Conservation (phyloP, 2,113 vertebrate species). For the Sclerurus mexicanus region DNA sequence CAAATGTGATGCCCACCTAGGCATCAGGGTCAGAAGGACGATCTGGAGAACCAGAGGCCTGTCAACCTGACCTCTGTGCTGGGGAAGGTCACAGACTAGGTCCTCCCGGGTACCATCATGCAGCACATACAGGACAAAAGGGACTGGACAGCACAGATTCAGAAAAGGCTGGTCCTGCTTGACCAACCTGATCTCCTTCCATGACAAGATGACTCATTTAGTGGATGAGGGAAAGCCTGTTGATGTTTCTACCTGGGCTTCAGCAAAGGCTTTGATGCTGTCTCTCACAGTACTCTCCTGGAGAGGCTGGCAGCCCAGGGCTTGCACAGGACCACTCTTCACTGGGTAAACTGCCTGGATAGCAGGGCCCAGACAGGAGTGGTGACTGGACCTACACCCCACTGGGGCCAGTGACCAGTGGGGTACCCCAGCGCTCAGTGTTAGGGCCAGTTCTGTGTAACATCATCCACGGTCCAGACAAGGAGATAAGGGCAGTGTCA, state of each 20-base stretch:
- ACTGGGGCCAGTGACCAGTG: background rate
- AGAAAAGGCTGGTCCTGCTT: background rate
- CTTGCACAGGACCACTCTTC: background rate
- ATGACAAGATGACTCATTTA: background rate
- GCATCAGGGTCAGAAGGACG: fast-evolving
- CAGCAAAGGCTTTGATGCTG: background rate
- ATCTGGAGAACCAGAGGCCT: background rate
- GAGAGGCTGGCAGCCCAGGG: background rate
- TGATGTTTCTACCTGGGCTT: background rate
- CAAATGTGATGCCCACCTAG: background rate
- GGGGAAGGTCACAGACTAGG: background rate
- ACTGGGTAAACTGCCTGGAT: background rate
- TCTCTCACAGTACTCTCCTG: background rate
- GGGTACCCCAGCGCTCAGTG: background rate
- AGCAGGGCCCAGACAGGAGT: background rate
- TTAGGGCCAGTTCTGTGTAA: background rate
- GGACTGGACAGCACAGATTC: background rate
- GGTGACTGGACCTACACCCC: background rate
- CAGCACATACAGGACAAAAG: background rate
- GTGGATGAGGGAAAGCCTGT: fast-evolving
- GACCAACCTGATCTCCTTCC: background rate
- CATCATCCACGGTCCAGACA: background rate
- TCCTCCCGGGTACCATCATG: background rate
- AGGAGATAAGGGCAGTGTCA: background rate
- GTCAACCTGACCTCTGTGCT: background rate